A percentile compares a stretch with the other conserved stretches of the same genome.
phyloP scores from a whole-genome alignment of 1,140 invertebrate species.

The Rhynchophorus ferrugineus region DNA sequence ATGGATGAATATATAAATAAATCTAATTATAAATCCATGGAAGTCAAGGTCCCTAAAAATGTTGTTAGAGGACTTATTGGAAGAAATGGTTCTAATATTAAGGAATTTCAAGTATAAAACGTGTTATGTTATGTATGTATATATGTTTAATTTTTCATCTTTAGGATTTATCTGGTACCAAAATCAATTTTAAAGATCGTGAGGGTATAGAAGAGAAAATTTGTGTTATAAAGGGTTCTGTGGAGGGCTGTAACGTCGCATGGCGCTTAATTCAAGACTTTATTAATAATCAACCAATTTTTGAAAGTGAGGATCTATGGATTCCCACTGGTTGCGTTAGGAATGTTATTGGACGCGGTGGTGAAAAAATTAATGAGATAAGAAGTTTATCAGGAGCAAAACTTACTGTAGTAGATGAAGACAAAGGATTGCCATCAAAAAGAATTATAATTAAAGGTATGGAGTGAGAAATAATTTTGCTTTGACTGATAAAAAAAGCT shows the following conservation, averaged over 20 bases:
- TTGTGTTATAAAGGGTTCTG: constrained; percentile 58
- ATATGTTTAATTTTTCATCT: neutral
- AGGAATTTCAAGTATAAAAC: constrained; percentile 52
- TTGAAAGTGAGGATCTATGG: constrained; percentile 54
- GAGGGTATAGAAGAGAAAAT: constrained; percentile 46
- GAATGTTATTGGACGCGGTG: constrained; percentile 62
- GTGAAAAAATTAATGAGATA: constrained; percentile 63
- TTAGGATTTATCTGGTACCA: constrained; percentile 53
- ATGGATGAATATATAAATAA: constrained; percentile 25
- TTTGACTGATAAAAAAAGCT: neutral
- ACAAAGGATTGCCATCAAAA: constrained; percentile 23
- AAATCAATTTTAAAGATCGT: constrained; percentile 55
- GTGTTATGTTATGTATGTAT: constrained; percentile 1
- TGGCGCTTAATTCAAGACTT: constrained; percentile 64
- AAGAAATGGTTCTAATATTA: constrained; percentile 57
- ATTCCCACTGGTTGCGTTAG: constrained; percentile 58
- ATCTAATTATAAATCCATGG: constrained; percentile 34
- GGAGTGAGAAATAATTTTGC: neutral
- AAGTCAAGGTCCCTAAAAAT: constrained; percentile 45
- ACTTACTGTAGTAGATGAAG: constrained; percentile 44
- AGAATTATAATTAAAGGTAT: constrained; percentile 41
- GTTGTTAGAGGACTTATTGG: constrained; percentile 51
- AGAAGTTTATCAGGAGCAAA: constrained; percentile 55
- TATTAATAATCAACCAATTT: constrained; percentile 57
- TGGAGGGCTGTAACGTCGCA: constrained; percentile 56